Evolutionary conservation across 2,797 vertebrate species (phyloP).

Genomic region (Trachurus trachurus): DNA sequence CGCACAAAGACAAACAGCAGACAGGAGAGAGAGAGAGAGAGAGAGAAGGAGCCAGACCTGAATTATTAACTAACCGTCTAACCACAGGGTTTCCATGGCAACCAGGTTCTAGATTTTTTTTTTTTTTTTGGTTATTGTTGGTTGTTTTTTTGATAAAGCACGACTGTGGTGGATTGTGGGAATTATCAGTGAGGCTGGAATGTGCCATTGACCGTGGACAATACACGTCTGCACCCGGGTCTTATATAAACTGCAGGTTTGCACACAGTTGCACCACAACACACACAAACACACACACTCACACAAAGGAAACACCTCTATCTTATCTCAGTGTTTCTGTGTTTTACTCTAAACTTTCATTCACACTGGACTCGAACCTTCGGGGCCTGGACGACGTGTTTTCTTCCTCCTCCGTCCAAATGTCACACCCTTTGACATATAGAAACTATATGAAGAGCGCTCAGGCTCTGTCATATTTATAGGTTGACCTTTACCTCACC

Average conservation of each 20-base stretch:
- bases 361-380: background rate
- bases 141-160: conserved; percentile 21
- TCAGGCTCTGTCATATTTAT: conserved; percentile 38
- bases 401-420: conserved; percentile 1
- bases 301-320: conserved; percentile 21
- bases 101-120: conserved; percentile 7
- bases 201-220: conserved; percentile 29
- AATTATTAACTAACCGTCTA: conserved; percentile 38
- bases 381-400: background rate
- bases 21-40: background rate
- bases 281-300: conserved; percentile 30
- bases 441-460: conserved; percentile 29
- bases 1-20: conserved; percentile 51
- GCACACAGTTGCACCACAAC: conserved; percentile 34
- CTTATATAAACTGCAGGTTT: background rate
- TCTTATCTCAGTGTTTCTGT: conserved; percentile 17
- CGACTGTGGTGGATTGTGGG: conserved; percentile 12
- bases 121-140: background rate
- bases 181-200: conserved; percentile 33
- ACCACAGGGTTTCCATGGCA: conserved; percentile 39
- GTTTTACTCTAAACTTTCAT: background rate
- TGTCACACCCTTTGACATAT: conserved; percentile 58
- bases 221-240: conserved; percentile 9
- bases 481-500: conserved; percentile 58
- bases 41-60: conserved; percentile 2